A percentile compares a stretch with the other conserved stretches of the same genome.
Evolutionary conservation across 2,113 vertebrate genomes (phyloP).

Genomic region (Myanophis thanlyinensis): DNA sequence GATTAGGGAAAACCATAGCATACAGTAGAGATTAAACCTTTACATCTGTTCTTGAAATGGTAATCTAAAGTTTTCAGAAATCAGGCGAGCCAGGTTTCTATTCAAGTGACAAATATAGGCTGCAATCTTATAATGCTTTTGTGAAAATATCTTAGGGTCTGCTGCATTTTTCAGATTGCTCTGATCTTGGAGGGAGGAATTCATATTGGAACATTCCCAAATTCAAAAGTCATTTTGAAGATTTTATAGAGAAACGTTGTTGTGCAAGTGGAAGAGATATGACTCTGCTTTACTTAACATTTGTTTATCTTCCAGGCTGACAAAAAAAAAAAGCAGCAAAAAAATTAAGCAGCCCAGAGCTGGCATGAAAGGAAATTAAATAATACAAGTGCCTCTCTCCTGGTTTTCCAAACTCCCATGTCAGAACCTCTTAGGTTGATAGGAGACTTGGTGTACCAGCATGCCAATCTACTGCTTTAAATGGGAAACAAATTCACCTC

Average conservation of each 20-base stretch:
- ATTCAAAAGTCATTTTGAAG: background rate
- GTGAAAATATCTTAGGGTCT: background rate
- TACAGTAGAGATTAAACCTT: background rate
- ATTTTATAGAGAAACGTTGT: background rate
- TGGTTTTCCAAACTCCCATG: background rate
- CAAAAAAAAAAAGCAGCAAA: background rate
- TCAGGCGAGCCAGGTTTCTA: background rate
- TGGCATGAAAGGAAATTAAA: background rate
- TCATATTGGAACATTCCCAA: background rate
- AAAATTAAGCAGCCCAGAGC: background rate
- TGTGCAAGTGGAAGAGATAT: background rate
- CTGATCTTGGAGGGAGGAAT: background rate
- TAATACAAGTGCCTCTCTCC: background rate
- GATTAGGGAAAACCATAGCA: background rate
- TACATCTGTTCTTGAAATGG: background rate
- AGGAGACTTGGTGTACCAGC: background rate
- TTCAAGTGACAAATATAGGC: background rate
- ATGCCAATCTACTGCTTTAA: background rate
- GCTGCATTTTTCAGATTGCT: background rate
- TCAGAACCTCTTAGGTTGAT: background rate
- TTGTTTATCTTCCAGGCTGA: background rate
- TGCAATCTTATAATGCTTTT: background rate
- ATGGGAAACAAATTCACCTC: background rate
- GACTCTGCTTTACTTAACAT: background rate
- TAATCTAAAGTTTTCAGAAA: background rate